Conservation (phyloP, 2,113 vertebrate species). For the Rallus limicola region DNA sequence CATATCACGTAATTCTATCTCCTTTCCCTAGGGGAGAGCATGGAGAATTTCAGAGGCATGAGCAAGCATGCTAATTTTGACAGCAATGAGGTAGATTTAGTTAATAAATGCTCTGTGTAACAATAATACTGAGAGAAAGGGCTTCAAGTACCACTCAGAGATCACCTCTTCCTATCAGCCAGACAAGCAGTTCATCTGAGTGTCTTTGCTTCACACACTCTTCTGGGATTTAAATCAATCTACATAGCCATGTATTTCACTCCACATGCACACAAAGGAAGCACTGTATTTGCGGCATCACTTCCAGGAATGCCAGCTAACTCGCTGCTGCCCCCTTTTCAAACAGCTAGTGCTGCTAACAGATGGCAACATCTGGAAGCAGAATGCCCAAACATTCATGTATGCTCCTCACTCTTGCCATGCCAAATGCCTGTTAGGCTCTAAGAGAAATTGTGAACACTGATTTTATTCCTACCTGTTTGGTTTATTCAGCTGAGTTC, state of each 20-base stretch:
- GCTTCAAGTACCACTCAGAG: constrained; percentile 34
- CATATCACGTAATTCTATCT: constrained; percentile 63
- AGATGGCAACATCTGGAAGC: background rate
- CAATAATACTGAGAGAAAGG: constrained; percentile 30
- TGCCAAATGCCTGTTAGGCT: background rate
- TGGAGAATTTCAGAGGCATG: constrained; percentile 57
- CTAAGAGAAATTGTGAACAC: background rate
- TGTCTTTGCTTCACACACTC: constrained; percentile 1
- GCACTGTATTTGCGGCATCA: fast-evolving
- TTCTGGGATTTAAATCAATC: constrained; percentile 23
- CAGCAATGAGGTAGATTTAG: constrained; percentile 12
- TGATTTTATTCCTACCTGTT: background rate
- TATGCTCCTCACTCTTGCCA: background rate
- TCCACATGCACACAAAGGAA: background rate
- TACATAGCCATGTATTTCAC: background rate
- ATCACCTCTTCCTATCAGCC: constrained; percentile 19
- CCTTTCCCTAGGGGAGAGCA: constrained; percentile 12
- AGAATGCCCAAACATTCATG: background rate
- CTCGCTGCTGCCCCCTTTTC: background rate
- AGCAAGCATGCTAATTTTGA: constrained; percentile 69
- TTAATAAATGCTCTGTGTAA: constrained; percentile 47
- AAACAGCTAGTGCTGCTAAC: background rate
- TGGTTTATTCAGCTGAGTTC: background rate
- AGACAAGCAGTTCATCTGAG: constrained; percentile 14
- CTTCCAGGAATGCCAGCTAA: background rate